phyloP scores from a whole-genome alignment of 2,113 vertebrate species.

The Lagopus leucura region DNA sequence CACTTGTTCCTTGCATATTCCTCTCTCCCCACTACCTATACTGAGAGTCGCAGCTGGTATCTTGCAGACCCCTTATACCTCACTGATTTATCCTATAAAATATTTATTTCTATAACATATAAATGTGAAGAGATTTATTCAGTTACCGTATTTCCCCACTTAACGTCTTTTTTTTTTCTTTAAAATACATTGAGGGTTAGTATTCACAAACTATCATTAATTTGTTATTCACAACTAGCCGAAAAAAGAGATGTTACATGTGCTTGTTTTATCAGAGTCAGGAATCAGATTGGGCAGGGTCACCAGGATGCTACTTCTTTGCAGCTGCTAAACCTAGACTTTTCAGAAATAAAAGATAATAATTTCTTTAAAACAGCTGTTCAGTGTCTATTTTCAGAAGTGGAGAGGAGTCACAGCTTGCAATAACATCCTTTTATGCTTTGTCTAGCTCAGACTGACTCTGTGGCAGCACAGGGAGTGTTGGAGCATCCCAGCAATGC shows the following conservation, averaged over 20 bases:
- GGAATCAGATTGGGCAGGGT: not conserved
- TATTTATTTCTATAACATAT: not conserved
- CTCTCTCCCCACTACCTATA: not conserved
- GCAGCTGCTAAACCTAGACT: not conserved
- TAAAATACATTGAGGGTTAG: not conserved
- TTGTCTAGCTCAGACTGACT: not conserved
- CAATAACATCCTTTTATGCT: not conserved
- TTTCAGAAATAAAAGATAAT: not conserved
- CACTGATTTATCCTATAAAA: not conserved
- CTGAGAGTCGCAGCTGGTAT: accelerated
- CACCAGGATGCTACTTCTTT: not conserved
- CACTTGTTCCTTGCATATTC: not conserved
- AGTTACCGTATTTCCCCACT: not conserved
- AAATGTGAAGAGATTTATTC: not conserved
- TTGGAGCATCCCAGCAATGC: not conserved
- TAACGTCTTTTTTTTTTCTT: not conserved
- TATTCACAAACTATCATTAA: not conserved
- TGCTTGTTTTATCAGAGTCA: not conserved
- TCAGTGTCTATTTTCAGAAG: not conserved
- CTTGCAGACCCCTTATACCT: not conserved
- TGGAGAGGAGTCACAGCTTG: not conserved
- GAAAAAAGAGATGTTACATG: accelerated
- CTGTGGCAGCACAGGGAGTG: not conserved
- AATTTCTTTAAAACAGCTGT: not conserved
- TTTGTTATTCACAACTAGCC: not conserved